Base-by-base conservation (phyloP, 2,888 invertebrate genomes). In the Parnassius apollo region DNA sequence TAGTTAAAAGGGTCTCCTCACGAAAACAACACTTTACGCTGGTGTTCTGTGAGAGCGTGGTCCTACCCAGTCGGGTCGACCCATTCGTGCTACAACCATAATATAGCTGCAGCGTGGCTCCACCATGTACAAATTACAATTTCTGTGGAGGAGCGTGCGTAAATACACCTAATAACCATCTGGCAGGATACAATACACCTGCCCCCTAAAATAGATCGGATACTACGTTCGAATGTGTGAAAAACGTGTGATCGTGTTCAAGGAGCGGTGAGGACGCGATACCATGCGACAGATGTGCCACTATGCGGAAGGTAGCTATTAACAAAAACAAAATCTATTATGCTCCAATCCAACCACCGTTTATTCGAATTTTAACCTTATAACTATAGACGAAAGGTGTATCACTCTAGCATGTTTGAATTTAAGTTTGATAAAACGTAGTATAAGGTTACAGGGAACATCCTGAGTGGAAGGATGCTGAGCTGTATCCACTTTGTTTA, bases 231-330 rank as follows among this genome's bases (percentile, higher is more conserved):
- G 56, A 45, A 48, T 57, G n/a, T 42, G 49, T 11, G 73, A 83
- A 84, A 80, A 80, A 78, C 78, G 80, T 78, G 81, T 75, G 83
- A 83, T 73, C 83, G 80, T 79, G 80, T 67, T 69, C 66, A 73
- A 64, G 51, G 42, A 56, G 51, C 35, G 52, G 53, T 57, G 46
- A 55, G 59, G 56, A 35, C 50, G 53, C 46, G 59, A 62, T 59
- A 58, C 62, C 57, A 65, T 42, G 57, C 61, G 67, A 62, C 67
- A 67, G 65, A 62, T 67, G 67, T 25, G 65, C 50, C 54, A 60
- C 64, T 65, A 60, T 57, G 62, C 60, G 55, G 65, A 63, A 66
- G 65, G 67, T 67, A 58, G 57, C 56, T 64, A 65, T 65, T 64
- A 64, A 62, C 61, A 46, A 56, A 53, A 22, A 55, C 65, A 59